A percentile compares a stretch with the other conserved stretches of the same genome.
Conservation (phyloP, 2,113 vertebrate species). For the Serilophus lunatus region DNA sequence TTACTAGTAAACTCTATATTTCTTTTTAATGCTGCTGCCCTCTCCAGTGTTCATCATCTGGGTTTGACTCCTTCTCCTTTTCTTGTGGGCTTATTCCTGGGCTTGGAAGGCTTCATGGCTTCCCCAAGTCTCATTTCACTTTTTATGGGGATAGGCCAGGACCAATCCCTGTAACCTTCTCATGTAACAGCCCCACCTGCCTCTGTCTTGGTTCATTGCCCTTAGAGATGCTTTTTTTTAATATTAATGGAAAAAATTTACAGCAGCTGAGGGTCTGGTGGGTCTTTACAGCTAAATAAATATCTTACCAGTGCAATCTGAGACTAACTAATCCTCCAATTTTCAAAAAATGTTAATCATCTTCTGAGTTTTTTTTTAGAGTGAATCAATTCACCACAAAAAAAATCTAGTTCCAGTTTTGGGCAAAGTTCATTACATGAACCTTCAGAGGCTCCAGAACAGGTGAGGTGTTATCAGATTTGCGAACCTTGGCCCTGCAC, state of each 20-base stretch:
- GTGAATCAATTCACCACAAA: background rate
- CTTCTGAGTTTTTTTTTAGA: background rate
- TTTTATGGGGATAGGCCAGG: background rate
- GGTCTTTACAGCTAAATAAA: background rate
- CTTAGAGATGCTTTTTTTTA: background rate
- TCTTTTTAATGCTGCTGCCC: background rate
- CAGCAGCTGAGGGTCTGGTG: rapidly evolving
- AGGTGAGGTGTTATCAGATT: background rate
- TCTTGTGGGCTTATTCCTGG: background rate
- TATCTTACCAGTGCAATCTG: background rate
- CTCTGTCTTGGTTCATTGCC: background rate
- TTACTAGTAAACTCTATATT: slow-evolving; percentile 5
- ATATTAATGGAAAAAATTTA: background rate
- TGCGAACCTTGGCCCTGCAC: background rate
- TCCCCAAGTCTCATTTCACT: background rate
- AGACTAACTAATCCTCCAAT: background rate
- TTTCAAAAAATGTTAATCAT: background rate
- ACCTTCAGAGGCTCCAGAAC: background rate
- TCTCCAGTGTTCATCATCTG: background rate
- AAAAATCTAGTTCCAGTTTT: background rate
- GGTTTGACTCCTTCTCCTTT: background rate
- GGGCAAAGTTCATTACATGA: background rate
- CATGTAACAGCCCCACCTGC: background rate
- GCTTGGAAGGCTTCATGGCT: background rate
- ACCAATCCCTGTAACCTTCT: background rate